Evolutionary conservation across 2,113 vertebrate species (phyloP), one percentile per base, ranked within the genome.

Genomic region (Scolopax mira): DNA sequence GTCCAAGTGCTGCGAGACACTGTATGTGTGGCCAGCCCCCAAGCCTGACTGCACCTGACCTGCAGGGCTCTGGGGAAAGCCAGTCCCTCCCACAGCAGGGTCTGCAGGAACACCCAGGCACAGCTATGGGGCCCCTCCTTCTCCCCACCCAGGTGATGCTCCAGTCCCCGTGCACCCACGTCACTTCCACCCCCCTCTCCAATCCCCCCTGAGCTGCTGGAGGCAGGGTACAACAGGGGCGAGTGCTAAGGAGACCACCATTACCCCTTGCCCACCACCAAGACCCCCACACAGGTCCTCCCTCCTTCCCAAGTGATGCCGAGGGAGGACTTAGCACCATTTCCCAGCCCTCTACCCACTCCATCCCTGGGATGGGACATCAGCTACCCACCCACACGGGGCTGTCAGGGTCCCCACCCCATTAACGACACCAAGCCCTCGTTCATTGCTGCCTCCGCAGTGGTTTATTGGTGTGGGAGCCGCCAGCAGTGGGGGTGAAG

Each of bases 391-490:
- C 3, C 57, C 39, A 67, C 58, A n/a, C 7, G 3, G 18, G 35
- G 67, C 27, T 1, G 60, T 0, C 7, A 4, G 58, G 64, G 52
- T 8, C 51, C 73, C 42, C 22, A 4, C 35, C 85, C 94, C 90
- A 96, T 12, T 82, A 55, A 96, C 1, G 37, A 97, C 95, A 93
- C 92, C 64, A 46, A 61, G 72, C 75, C 88, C 88, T 58, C 5
- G 22, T 73, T 88, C 1, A 6, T 85, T 90, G 67, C 92, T 95
- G 96, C 89, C 95, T 95, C 89, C 16, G 27, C 95, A 95, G 95
- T 94, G 88, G 72, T 97, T 97, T 97, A 97, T 97, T 97, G 61
- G 89, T 46, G 80, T 28, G 89, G 83, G 79, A 65, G 62, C n/a
- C 1, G 1, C 16, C n/a, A 49, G 67, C 75, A 92, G 73, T 51